A percentile compares a stretch with the other conserved stretches of the same genome.
Evolutionary conservation across 2,797 vertebrate species (phyloP).

Genomic region (Aldrovandia affinis): DNA sequence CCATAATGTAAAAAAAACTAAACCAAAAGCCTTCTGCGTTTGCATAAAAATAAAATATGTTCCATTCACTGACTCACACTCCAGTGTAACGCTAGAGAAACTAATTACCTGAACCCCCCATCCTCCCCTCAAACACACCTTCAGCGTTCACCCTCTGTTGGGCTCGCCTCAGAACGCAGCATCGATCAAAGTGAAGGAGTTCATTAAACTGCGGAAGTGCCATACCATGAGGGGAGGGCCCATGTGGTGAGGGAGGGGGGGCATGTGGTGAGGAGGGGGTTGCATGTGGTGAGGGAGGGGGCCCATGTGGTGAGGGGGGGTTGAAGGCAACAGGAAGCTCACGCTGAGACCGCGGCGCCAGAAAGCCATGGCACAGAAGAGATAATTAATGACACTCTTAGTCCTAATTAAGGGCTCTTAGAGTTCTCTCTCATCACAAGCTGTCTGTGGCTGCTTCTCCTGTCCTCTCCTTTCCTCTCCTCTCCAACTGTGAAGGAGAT

Average conservation of each 20-base stretch:
- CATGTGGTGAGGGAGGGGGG: no score
- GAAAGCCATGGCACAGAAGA: conserved; percentile 54
- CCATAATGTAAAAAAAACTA: no score
- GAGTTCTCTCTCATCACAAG: conserved; percentile 85
- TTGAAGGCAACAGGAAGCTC: conserved; percentile 56
- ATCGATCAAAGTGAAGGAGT: conserved; percentile 63
- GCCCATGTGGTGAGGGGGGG: conserved; percentile 29
- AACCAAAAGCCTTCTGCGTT: conserved; percentile 70
- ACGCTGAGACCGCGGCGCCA: conserved; percentile 59
- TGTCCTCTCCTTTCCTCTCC: no score
- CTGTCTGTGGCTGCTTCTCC: conserved; percentile 83
- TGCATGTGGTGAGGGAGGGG: not conserved
- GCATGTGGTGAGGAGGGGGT: no score
- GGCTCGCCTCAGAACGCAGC: conserved; percentile 56
- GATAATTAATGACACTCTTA: conserved; percentile 88
- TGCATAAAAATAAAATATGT: conserved; percentile 62
- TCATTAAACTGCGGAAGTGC: conserved; percentile 46
- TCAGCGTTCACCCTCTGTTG: conserved; percentile 59
- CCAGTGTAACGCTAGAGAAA: conserved; percentile 63
- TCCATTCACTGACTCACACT: conserved; percentile 62
- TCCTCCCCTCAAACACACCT: not conserved
- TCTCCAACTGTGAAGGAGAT: conserved; percentile 73
- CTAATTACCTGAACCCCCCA: conserved; percentile 58
- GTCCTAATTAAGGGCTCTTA: conserved; percentile 97
- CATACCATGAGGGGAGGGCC: no score